These are phyloP conservation scores for Odobenus rosmarus DNA, from an alignment of 2,113 vertebrate genomes.

Conservation along the genomic window DNA sequence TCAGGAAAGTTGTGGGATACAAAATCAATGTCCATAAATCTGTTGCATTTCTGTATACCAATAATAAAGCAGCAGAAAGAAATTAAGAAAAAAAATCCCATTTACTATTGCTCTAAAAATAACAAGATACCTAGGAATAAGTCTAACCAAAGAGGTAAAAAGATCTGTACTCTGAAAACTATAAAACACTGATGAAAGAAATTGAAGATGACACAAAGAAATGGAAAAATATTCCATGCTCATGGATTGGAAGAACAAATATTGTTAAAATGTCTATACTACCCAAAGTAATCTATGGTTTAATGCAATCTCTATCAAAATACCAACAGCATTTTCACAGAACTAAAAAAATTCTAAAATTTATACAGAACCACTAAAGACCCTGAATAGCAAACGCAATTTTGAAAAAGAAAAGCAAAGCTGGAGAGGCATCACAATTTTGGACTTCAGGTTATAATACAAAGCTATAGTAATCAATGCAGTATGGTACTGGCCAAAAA, in stretches of 20 bases:
- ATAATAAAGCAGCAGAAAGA: not conserved
- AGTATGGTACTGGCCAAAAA: not conserved
- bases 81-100: not conserved
- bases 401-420: not conserved
- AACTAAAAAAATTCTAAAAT: not conserved
- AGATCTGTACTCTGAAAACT: not conserved
- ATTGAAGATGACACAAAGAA: not conserved
- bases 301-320: not conserved
- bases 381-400: not conserved
- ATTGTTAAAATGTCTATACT: not conserved
- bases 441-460: not conserved
- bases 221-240: not conserved
- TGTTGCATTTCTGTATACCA: not conserved
- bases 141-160: not conserved
- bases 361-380: not conserved
- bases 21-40: not conserved
- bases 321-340: not conserved
- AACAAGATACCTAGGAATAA: not conserved
- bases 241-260: not conserved
- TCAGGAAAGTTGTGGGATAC: not conserved
- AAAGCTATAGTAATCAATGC: not conserved
- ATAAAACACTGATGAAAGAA: not conserved
- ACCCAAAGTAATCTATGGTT: not conserved
- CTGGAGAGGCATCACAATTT: not conserved
- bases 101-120: not conserved